Base-by-base conservation (phyloP, 2,113 vertebrate genomes). In the Argyrosomus japonicus region DNA sequence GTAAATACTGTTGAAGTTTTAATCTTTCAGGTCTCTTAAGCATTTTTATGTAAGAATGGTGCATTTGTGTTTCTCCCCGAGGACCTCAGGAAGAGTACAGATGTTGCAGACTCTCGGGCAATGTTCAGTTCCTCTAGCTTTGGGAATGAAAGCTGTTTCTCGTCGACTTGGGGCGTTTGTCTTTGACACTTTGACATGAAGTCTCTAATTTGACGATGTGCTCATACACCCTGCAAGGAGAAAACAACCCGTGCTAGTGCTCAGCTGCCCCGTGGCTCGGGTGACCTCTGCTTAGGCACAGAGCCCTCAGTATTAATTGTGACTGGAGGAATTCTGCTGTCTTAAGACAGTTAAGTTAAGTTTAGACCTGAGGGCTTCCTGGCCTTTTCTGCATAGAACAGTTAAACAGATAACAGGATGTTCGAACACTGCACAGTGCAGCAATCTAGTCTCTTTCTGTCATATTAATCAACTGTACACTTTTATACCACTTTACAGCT, bases 141-240 rank as follows among this genome's bases (percentile, higher is more conserved):
- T 77, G 64, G 85, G 86, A 80, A 79, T 48, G 72, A 75, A 81
- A 87, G 88, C 88, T 65, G 75, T 74, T 89, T 87, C 83, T 80
- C 6, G 4, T 84, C 36, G 65, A 77, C 89, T 32, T 10, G 72
- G 63, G 82, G 86, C 83, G 3, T 89, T 93, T 82, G 86, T 87
- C 91, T 93, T 92, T 92, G 94, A 94, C 92, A 84, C 87, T 17
- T 88, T 92, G 91, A 93, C 91, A 93, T 92, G 93, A 93, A 90
- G 87, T 92, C 87, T 88, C 90, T 94, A 94, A 95, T 94, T 90
- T 94, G 93, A 91, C 74, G 78, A 90, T 86, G 90, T 84, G 83
- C 92, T 93, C 91, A 93, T 88, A 77, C 82, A 72, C 89, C 93
- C 94, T 78, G 84, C 82, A 68, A 94, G 92, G 58, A 91, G 80